Evolutionary conservation across 2,113 vertebrate genomes (phyloP), one percentile per base, ranked within the genome.

Genomic region (Gambusia affinis): DNA sequence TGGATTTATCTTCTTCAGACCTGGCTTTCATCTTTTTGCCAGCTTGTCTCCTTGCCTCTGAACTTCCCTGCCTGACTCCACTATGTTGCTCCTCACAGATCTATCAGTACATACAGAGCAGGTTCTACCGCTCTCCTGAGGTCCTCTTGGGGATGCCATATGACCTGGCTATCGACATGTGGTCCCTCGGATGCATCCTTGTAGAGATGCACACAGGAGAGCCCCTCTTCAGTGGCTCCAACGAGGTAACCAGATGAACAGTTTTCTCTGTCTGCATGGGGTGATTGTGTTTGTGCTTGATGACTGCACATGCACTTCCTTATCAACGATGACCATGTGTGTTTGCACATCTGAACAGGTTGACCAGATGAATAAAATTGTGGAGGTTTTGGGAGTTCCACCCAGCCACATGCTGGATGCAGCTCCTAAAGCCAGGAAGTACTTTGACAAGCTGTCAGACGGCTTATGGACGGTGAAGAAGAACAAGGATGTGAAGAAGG

Each of bases 191-290:
- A 81, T 98, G 96, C 85, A 98, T 98, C 87, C 94, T 98, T 69
- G 97, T 98, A 89, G 97, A 98, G 91, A 97, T 98, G 97, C 97
- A 98, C 92, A 97, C 96, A 0, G 97, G 97, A 68, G 97, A 98
- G 87, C 97, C 97, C 29, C 96, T 98, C 73, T 97, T 98, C 92
- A 97, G 96, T 2, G 96, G 96, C 69, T 97, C 96, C 88, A 98
- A 98, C 72, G 97, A 97, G 96, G 97, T 98, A 92, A 1, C 19
- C 4, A 24, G 12, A 12, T 19, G 8, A 27, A 44, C 30, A 11
- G 31, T 60, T 60, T 12, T 12, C 24, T 12, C n/a, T 60, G 60
- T 62, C 15, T 62, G 27, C 14, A 62, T 29, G 8, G 11, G 12
- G 6, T 17, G 60, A 29, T 4, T 62, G 17, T 47, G 44, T 47